phyloP scores from a whole-genome alignment of 2,797 vertebrate genomes.

The Protosalanx chinensis region DNA sequence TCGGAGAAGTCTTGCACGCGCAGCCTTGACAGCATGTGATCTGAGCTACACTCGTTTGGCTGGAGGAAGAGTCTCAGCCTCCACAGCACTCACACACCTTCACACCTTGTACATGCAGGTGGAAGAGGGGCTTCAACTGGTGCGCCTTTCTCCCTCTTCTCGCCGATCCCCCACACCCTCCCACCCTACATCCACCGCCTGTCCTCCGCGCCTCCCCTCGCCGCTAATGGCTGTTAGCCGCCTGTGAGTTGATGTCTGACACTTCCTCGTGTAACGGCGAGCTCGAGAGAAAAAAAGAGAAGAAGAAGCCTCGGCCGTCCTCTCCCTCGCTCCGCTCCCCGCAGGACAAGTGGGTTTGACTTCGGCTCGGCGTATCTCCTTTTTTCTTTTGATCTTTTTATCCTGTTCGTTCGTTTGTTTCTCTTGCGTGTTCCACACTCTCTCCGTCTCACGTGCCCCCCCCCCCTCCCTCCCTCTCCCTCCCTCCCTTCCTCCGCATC shows the following conservation, averaged over 20 bases:
- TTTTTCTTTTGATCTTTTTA: not conserved
- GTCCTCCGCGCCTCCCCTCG: slow-evolving; percentile 14
- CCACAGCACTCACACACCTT: slow-evolving; percentile 25
- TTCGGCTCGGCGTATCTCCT: not conserved
- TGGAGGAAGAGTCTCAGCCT: slow-evolving; percentile 27
- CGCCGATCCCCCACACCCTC: slow-evolving; percentile 18
- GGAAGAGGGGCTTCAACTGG: slow-evolving; percentile 33
- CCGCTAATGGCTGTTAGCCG: slow-evolving; percentile 37
- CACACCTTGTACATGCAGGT: slow-evolving; percentile 55
- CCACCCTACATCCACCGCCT: not conserved
- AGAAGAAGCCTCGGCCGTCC: slow-evolving; percentile 4
- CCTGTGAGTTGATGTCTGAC: slow-evolving; percentile 53
- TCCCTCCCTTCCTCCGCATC: slow-evolving; percentile 29
- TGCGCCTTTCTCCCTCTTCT: slow-evolving; percentile 9
- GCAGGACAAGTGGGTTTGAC: not conserved
- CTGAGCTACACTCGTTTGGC: slow-evolving; percentile 10
- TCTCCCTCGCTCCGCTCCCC: not conserved
- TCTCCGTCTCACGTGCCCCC: slow-evolving; percentile 1
- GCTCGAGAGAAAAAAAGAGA: slow-evolving; percentile 29
- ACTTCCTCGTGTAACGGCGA: slow-evolving; percentile 49
- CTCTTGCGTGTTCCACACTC: not conserved
- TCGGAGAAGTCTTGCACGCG: no score
- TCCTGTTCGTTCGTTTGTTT: no score
- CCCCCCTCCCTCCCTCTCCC: no score
- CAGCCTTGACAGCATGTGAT: slow-evolving; percentile 6